Conservation (phyloP, 2,113 vertebrate species). For the Triplophysa rosa region DNA sequence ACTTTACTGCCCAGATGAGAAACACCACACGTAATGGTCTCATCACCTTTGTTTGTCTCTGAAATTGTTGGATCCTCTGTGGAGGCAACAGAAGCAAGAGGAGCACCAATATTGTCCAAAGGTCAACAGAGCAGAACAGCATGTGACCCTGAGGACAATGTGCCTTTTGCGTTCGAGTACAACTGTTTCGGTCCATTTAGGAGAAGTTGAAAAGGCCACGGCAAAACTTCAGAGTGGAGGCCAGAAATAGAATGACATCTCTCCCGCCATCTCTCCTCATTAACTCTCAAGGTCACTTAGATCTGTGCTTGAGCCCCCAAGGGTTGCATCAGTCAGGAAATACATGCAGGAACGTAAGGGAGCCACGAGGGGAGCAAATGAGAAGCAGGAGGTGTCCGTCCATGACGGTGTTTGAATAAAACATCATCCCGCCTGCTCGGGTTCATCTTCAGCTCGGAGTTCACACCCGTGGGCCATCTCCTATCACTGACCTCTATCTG, state of each 20-base stretch:
- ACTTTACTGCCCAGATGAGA: neutral
- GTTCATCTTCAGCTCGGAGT: constrained; percentile 28
- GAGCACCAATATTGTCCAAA: constrained; percentile 11
- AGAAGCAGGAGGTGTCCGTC: neutral
- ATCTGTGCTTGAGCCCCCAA: neutral
- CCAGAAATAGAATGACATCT: constrained; percentile 21
- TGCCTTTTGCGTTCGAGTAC: neutral
- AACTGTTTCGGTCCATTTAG: constrained; percentile 16
- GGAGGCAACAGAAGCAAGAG: neutral
- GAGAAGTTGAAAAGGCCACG: constrained; percentile 12
- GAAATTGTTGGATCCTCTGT: neutral
- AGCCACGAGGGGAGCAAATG: constrained; percentile 4
- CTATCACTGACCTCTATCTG: constrained; percentile 24
- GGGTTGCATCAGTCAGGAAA: constrained; percentile 20
- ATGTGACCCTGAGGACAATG: constrained; percentile 11
- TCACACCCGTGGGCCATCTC: constrained; percentile 5
- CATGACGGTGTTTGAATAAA: constrained; percentile 50
- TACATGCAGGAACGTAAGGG: neutral
- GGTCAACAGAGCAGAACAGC: constrained; percentile 1
- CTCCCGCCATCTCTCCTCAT: constrained; percentile 13
- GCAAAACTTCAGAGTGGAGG: constrained; percentile 13
- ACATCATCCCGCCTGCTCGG: constrained; percentile 29
- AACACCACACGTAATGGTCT: neutral
- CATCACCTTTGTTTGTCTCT: constrained; percentile 7
- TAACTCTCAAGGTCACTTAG: constrained; percentile 33